A percentile compares a stretch with the other conserved stretches of the same genome.
Conservation (phyloP, 2,888 invertebrate species). For the Brachyopa scutellaris region DNA sequence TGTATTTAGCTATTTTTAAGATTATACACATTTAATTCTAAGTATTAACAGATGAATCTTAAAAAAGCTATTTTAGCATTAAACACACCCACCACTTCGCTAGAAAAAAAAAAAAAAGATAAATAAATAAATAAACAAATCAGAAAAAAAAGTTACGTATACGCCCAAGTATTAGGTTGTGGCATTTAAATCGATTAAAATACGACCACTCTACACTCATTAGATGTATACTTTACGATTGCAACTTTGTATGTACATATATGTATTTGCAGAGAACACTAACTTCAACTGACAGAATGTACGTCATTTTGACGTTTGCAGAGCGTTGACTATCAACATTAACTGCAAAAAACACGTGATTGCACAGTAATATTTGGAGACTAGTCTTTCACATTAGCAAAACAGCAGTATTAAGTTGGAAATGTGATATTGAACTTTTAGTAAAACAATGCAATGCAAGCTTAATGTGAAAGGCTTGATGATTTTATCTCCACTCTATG, state of each 20-base stretch:
- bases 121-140: neutral
- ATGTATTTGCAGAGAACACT: too few species aligned
- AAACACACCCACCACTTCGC: constrained; percentile 38
- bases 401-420: constrained; percentile 48
- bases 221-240: neutral
- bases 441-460: constrained; percentile 40
- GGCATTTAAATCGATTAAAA: constrained; percentile 1
- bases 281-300: too few species aligned
- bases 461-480: constrained; percentile 44
- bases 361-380: too few species aligned
- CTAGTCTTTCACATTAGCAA: too few species aligned
- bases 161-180: constrained; percentile 33
- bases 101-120: neutral
- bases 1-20: constrained; percentile 27
- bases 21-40: constrained; percentile 12
- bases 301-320: constrained; percentile 21
- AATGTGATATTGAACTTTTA: constrained; percentile 50
- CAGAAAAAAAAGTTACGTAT: constrained; percentile 31
- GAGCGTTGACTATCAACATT: too few species aligned
- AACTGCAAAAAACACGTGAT: constrained; percentile 36
- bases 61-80: constrained; percentile 15
- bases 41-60: constrained; percentile 21
- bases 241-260: neutral
- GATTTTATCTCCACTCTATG: constrained; percentile 19
- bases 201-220: too few species aligned